Evolutionary conservation across 1,140 invertebrate genomes (phyloP).

Genomic region (Diuraphis noxia): DNA sequence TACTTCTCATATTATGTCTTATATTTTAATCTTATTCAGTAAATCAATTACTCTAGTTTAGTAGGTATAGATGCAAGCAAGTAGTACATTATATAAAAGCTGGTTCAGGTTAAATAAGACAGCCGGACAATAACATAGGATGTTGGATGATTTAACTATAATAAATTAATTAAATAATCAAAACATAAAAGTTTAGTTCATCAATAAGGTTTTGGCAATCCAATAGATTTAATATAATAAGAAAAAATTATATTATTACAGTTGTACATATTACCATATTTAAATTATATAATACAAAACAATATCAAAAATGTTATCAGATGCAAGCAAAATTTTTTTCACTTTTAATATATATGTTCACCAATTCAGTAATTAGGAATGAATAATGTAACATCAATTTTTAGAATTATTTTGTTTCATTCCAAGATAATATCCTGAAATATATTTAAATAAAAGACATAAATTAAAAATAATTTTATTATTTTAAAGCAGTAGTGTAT

Average conservation of each 20-base stretch:
- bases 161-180: not conserved
- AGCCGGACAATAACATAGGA: not conserved
- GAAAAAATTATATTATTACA: not conserved
- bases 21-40: not conserved
- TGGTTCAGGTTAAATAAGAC: not conserved
- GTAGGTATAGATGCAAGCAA: not conserved
- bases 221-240: not conserved
- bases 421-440: conserved; percentile 46
- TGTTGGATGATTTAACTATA: not conserved
- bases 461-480: not conserved
- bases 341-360: not conserved
- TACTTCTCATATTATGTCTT: not conserved
- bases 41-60: not conserved
- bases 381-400: not conserved
- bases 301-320: not conserved
- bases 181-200: not conserved
- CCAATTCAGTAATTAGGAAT: not conserved
- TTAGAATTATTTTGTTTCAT: conserved; percentile 42
- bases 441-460: not conserved
- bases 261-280: not conserved
- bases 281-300: not conserved
- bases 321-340: not conserved
- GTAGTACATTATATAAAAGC: not conserved
- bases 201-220: not conserved
- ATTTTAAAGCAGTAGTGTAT: no score